Conservation (phyloP, 2,113 vertebrate genomes). For the Aspidoscelis tigris region DNA sequence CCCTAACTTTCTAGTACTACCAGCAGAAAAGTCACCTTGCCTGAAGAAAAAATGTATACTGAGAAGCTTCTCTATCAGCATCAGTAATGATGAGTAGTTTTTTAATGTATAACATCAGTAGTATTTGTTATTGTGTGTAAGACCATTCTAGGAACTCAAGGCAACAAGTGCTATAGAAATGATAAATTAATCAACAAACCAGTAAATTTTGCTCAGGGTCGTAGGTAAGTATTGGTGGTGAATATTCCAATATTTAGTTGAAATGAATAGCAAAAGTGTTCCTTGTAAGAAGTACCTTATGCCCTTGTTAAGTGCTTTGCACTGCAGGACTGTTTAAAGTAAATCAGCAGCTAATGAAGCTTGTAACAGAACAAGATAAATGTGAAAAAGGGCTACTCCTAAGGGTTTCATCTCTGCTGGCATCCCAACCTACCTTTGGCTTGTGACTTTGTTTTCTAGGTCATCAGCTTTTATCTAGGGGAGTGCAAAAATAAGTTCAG, state of each 20-base stretch:
- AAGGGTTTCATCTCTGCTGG: background rate
- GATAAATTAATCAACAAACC: too few relatives aligned
- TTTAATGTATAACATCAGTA: too few relatives aligned
- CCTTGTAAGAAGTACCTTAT: too few relatives aligned
- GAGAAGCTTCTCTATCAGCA: too few relatives aligned
- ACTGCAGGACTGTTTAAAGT: background rate
- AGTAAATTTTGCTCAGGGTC: background rate
- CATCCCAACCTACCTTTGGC: background rate
- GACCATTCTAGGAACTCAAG: too few relatives aligned
- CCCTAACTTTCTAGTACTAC: too few relatives aligned
- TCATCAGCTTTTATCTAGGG: background rate
- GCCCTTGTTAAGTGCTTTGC: background rate
- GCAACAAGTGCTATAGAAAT: too few relatives aligned
- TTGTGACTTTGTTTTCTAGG: constrained; percentile 13
- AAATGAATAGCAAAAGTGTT: background rate
- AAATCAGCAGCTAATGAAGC: constrained; percentile 9
- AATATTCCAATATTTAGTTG: background rate
- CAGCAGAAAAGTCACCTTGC: too few relatives aligned
- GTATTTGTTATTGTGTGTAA: too few relatives aligned
- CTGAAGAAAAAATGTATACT: too few relatives aligned
- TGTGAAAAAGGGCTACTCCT: background rate
- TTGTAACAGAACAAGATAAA: constrained; percentile 2
- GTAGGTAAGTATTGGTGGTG: background rate
- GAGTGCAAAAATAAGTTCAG: background rate
- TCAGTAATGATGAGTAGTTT: too few relatives aligned